Base-by-base conservation (phyloP, 2,888 invertebrate genomes). In the Andrena chrysosceles region DNA sequence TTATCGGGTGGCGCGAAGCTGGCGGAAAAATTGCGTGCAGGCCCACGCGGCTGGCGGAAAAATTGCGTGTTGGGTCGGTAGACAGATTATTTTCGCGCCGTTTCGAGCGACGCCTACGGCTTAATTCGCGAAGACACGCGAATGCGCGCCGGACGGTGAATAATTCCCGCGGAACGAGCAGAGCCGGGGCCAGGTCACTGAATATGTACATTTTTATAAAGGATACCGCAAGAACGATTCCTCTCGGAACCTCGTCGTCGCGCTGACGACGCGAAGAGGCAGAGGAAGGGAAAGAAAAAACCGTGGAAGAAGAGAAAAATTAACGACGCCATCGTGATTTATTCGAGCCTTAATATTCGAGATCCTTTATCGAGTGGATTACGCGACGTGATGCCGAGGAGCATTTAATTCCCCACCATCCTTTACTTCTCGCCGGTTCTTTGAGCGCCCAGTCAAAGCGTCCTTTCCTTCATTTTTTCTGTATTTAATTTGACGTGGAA, bases 71-170 rank as follows among this genome's bases (percentile, higher is more conserved):
- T 67, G 60, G 62, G 77, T 63, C 69, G 67, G 82, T 75, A 82
- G 84, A 81, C 81, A 82, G 78, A 78, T 83, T 85, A 88, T 87
- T 89, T 87, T 87, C 87, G 77, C 82, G 82, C 81, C 84, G 83
- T 88, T 81, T 80, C 70, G 83, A 81, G 81, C 78, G 68, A 83
- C 87, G 77, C 80, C 77, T 79, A 71, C 75, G 72, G 48, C 67
- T 83, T 85, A 86, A 85, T 86, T 85, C 71, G 69, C 67, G 82
- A 84, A 84, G 78, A 74, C 84, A 84, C 78, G 89, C 85, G 77
- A 86, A 78, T 68, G 67, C 77, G 81, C 83, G 81, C 63, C 77
- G 68, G 74, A 60, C 85, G 73, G 68, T 77, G 73, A 56, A 79
- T 87, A 85, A 81, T 85, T 84, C 77, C 72, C 79, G 74, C 66